Evolutionary conservation across 2,797 vertebrate genomes (phyloP), one percentile per base, ranked within the genome.

Genomic region (Pangasius djambal): DNA sequence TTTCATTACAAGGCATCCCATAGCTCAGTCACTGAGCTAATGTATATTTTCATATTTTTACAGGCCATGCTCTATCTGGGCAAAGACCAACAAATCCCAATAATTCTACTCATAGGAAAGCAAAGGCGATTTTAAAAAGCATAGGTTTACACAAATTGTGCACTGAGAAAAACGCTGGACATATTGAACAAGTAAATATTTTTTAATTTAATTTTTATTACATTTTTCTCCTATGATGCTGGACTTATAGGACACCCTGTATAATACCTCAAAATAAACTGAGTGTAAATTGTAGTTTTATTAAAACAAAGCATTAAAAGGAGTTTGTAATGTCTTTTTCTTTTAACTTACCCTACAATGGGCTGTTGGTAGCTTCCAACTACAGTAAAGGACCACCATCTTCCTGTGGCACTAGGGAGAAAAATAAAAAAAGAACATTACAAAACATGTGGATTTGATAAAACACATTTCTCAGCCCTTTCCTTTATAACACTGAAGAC

Each of bases 91-190:
- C 6, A 18, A 48, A 65, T 83, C 25, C 0, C 48, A 83, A 59
- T 82, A 82, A 22, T 59, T 40, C 0, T 37, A 34, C 18, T 37
- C 31, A 22, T 25, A 12, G 1, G 1, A 65, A 65, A 48, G 44
- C 12, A n/a, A 63, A 44, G 37, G 8, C 20, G n/a, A n/a, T 52
- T 50, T 48, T 13, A 75, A 18, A n/a, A 9, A 52, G 28, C 28
- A 1, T 1, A 44, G 37, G 8, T 44, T 10, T 44, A 74, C 70
- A 74, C 48, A 82, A 10, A 6, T 6, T 22, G 9, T 59, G 44
- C 7, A 83, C 34, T 83, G 37, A 83, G 22, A 83, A 81, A 82
- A 59, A 83, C 20, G n/a, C 20, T 81, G 8, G 6, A 81, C 52
- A 59, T n/a, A 8, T 13, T 61, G 9, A 57, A 0, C 20, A 61